These are phyloP conservation scores for Calcarius lapponicus DNA, from an alignment of 2,797 vertebrate genomes.

Conservation along the genomic window DNA sequence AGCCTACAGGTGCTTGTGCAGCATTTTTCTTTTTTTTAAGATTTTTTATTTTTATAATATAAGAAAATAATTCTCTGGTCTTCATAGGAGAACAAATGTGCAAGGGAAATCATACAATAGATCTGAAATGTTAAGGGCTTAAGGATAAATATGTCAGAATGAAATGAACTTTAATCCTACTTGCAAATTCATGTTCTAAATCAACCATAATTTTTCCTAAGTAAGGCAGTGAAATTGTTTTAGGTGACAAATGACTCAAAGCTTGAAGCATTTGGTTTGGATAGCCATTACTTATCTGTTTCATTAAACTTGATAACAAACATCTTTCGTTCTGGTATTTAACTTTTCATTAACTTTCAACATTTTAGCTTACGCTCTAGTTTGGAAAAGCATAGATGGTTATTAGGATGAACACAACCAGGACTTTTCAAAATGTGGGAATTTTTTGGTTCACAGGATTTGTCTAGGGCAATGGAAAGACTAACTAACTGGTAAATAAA, in stretches of 20 bases:
- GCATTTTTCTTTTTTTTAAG: background rate
- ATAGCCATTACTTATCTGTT: background rate
- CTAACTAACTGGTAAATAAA: background rate
- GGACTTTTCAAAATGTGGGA: background rate
- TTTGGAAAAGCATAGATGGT: background rate
- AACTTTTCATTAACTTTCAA: background rate
- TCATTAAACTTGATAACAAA: background rate
- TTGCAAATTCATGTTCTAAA: background rate
- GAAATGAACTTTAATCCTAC: background rate
- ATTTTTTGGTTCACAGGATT: background rate
- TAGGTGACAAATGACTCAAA: background rate
- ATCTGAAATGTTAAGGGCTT: background rate
- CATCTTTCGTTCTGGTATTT: background rate
- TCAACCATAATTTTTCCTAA: background rate
- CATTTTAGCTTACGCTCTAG: background rate
- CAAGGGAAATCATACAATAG: background rate
- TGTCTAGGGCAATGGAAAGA: background rate
- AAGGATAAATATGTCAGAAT: background rate
- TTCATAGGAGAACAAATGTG: background rate
- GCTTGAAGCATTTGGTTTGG: background rate
- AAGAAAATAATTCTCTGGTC: background rate
- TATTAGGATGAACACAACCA: background rate
- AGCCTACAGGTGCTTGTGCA: slow-evolving; percentile 81
- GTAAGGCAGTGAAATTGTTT: background rate
- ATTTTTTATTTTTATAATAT: background rate